Evolutionary conservation across 2,113 vertebrate genomes (phyloP).

Genomic region (Oreochromis niloticus): DNA sequence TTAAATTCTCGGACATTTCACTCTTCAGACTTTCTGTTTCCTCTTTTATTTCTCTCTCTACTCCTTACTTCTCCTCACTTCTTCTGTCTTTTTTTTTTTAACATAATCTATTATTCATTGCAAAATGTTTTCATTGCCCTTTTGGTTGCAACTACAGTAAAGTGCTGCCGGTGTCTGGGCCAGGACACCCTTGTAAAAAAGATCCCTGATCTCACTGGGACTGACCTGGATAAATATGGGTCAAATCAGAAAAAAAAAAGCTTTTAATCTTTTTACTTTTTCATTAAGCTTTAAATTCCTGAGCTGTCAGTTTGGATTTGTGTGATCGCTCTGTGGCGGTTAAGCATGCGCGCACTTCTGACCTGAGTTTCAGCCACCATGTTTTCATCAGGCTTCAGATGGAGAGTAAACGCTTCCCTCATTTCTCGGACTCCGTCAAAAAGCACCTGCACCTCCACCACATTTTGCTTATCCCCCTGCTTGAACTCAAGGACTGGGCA

Average conservation of each 20-base stretch:
- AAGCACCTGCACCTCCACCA: constrained; percentile 85
- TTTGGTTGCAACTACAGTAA: neutral
- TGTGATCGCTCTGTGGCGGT: neutral
- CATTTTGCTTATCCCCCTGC: constrained; percentile 81
- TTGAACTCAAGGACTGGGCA: constrained; percentile 86
- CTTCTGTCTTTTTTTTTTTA: neutral
- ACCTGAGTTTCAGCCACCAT: constrained; percentile 94
- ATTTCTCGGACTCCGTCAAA: constrained; percentile 86
- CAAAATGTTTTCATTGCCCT: constrained; percentile 20
- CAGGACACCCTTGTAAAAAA: neutral
- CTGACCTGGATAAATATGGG: constrained; percentile 31
- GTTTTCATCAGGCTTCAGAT: constrained; percentile 90
- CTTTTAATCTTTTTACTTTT: neutral
- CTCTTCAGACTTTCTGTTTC: neutral
- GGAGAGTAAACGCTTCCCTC: constrained; percentile 93
- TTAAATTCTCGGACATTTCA: neutral
- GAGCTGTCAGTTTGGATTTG: neutral
- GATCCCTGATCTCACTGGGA: constrained; percentile 10
- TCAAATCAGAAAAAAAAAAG: neutral
- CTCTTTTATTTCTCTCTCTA: neutral
- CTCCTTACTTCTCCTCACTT: neutral
- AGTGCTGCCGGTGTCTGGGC: constrained; percentile 18
- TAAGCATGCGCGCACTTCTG: neutral
- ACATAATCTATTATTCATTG: constrained; percentile 38
- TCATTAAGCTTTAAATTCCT: neutral